Evolutionary conservation across 2,888 invertebrate species (phyloP), one percentile per base, ranked within the genome.

Genomic region (Xylophagus ater): DNA sequence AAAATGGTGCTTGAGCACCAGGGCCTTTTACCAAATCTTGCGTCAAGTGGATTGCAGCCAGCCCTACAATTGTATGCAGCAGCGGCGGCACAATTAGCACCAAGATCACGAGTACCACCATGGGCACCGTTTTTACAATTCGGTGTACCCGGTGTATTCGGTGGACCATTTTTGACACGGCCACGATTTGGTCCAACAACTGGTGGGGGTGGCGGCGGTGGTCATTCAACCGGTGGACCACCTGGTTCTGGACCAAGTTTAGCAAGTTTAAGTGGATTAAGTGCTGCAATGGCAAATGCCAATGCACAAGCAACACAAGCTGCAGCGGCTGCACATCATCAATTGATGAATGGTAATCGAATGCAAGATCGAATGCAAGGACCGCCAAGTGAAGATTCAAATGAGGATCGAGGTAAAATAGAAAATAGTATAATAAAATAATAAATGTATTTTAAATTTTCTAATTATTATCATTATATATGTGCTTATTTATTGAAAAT

Each of bases 51-150:
- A 52, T 62, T 80, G 66, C 79, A 79, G 66, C 74, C 78, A 60
- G 76, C 77, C 56, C 65, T 79, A 62, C 76, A 78, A 57, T 66
- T 78, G 51, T 79, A 78, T 60, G 78, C 78, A 55, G 78, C 77
- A 59, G 77, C 77, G 53, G 76, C 77, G 55, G 75, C 76, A 18
- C 53, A 68, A 55, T 63, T 51, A 28, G 50, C 47, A 62, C 55
- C 53, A 19, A 64, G 66, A 43, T 67, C 71, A 44, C 58, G 71
- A 41, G 74, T 75, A 49, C 55, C 68, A 44, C 66, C 72, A 42
- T 77, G 76, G 67, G 70, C 76, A 47, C 77, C 75, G 28, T 72
- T 72, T 63, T 65, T 76, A 51, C 55, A 67, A 48, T 55, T 69
- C 43, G 66, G 68, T 13, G 62, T 67, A 52, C 66, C 62, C 6